A percentile compares a stretch with the other conserved stretches of the same genome.
phyloP scores from a whole-genome alignment of 2,113 vertebrate species.

The Ifrita kowaldi region DNA sequence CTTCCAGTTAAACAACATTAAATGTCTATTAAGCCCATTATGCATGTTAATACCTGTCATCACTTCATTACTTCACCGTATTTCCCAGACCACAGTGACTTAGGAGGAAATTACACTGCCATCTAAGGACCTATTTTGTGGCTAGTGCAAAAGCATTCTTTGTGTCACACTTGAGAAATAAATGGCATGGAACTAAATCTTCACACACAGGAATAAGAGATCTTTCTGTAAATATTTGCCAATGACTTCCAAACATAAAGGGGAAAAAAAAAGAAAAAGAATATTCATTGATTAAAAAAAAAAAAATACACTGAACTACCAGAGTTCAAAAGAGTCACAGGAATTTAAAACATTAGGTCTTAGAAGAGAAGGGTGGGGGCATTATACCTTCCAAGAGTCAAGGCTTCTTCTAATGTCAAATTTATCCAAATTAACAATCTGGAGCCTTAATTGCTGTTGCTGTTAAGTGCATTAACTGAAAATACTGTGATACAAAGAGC shows the following conservation, averaged over 20 bases:
- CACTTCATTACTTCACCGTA: conserved; percentile 70
- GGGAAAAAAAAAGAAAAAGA: background rate
- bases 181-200: conserved; percentile 39
- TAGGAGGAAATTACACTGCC: conserved; percentile 39
- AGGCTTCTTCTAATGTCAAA: conserved; percentile 11
- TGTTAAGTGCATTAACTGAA: conserved; percentile 66
- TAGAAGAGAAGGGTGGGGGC: background rate
- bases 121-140: conserved; percentile 23
- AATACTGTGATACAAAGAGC: conserved; percentile 54
- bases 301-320: background rate
- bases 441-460: conserved; percentile 58
- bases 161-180: conserved; percentile 16
- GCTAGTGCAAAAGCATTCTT: conserved; percentile 30
- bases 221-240: background rate
- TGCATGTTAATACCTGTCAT: conserved; percentile 80
- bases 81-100: conserved; percentile 55
- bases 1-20: conserved; percentile 73
- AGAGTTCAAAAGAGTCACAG: background rate
- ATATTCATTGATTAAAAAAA: background rate
- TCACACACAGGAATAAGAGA: background rate
- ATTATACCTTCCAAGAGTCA: conserved; percentile 19
- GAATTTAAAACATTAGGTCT: background rate
- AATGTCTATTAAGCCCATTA: conserved; percentile 78
- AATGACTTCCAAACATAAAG: background rate
- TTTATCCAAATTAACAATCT: conserved; percentile 57